Percentiles rank a stretch among this genome's conserved stretches.
Conservation (phyloP, 2,797 vertebrate genomes). For the Centropyge bicolor region DNA sequence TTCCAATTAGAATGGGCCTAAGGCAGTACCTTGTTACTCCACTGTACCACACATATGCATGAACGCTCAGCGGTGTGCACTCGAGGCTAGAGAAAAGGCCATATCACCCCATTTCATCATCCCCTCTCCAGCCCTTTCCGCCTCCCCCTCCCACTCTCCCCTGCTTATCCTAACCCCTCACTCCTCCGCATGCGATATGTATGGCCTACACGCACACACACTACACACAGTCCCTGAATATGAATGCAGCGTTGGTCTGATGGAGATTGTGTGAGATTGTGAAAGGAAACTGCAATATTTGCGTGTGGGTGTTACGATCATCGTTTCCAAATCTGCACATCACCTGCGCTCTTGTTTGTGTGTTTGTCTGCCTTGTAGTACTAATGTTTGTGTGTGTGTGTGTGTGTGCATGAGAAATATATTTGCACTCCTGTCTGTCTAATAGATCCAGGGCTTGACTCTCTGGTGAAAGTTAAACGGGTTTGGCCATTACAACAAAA, state of each 20-base stretch:
- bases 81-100: constrained; percentile 75
- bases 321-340: constrained; percentile 29
- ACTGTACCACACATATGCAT: constrained; percentile 70
- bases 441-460: constrained; percentile 57
- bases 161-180: constrained; percentile 64
- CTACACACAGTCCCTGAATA: constrained; percentile 38
- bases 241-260: constrained; percentile 32
- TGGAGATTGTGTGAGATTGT: constrained; percentile 30
- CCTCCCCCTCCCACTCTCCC: constrained; percentile 29
- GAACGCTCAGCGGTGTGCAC: constrained; percentile 63
- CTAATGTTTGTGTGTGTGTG: constrained; percentile 5
- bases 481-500: constrained; percentile 51
- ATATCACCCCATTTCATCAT: constrained; percentile 82
- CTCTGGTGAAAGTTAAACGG: constrained; percentile 62
- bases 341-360: constrained; percentile 20
- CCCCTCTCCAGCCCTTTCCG: constrained; percentile 55
- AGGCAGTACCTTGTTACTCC: constrained; percentile 68
- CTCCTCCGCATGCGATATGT: constrained; percentile 57
- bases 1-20: constrained; percentile 71
- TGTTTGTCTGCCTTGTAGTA: constrained; percentile 17
- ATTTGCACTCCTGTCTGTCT: constrained; percentile 57
- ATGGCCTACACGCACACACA: constrained; percentile 48
- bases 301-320: constrained; percentile 27
- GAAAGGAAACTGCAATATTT: constrained; percentile 42
- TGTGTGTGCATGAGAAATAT: constrained; percentile 6